Conservation (phyloP, 2,888 invertebrate genomes). For the Tetragonisca angustula region DNA sequence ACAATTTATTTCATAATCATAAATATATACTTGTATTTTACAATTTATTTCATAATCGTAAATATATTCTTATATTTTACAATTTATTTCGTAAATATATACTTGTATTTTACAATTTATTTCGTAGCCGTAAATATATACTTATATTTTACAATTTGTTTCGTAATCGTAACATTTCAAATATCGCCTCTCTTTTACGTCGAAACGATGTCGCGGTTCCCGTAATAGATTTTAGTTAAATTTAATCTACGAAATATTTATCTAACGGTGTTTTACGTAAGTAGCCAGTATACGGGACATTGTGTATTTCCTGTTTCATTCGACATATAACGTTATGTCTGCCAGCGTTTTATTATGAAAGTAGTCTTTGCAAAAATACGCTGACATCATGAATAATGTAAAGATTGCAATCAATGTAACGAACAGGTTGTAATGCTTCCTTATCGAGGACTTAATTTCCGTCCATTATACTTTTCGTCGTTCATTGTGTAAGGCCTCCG, state of each 20-base stretch:
- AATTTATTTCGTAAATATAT: too few relatives aligned
- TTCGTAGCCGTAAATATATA: too few relatives aligned
- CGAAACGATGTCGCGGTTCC: too few relatives aligned
- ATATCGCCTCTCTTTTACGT: too few relatives aligned
- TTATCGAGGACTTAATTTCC: conserved; percentile 35
- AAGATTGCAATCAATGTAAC: conserved; percentile 19
- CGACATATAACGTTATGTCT: background rate
- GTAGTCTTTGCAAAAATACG: conserved; percentile 9
- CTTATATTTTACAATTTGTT: background rate
- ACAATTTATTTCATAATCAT: too few relatives aligned
- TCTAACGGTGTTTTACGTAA: background rate
- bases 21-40: too few relatives aligned
- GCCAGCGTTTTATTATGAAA: conserved; percentile 1
- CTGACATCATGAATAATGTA: conserved; percentile 9
- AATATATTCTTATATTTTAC: too few relatives aligned
- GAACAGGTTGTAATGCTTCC: conserved; percentile 11
- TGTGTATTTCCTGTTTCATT: background rate
- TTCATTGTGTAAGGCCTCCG: background rate
- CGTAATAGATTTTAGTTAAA: background rate
- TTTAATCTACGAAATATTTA: background rate
- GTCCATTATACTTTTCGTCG: conserved; percentile 29
- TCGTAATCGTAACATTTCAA: too few relatives aligned
- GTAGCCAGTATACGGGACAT: background rate
- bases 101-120: too few relatives aligned
- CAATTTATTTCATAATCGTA: too few relatives aligned